Evolutionary conservation across 2,888 invertebrate species (phyloP), one percentile per base, ranked within the genome.

Genomic region (Ceriagrion tenellum): DNA sequence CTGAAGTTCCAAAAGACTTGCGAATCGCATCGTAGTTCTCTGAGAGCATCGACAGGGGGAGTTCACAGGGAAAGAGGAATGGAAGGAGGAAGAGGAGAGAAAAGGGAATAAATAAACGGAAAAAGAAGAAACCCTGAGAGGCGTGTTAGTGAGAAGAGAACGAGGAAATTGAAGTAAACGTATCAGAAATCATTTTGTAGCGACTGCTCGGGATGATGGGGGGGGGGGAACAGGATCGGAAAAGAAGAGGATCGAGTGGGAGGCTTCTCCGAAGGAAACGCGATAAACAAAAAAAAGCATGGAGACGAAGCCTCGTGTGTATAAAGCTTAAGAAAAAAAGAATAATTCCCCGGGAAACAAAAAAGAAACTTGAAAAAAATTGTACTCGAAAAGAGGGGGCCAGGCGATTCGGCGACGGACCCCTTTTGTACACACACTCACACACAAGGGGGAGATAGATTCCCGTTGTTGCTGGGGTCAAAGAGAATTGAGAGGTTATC

Each of bases 151-250:
- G 89, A 89, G 47, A 89, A 55, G 89, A n/a, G 55, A 26, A 18
- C 55, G 55, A 55, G 55, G 55, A 16, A 16, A 55, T 89, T 55
- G 89, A 89, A 89, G 89, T 26, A 89, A 55, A 55, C 55, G 89
- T 81, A 81, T 81, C 81, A 81, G 81, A 81, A 81, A 81, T 81
- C 81, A 35, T 35, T 81, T 81, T 81, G 81, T 13, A 81, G 26
- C 81, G 35, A 81, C 81, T 35, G 30, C 35, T 89, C 89, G n/a
- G n/a, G 47, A 1, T 20, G 8, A 47, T 4, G 8, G 47, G n/a
- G 47, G 89, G 35, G 35, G 6, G 89, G 47, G 16, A 81, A 35
- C 81, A 81, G 55, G n/a, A 55, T 47, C 89, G 89, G 89, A n/a
- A 89, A 55, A n/a, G 26, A n/a, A 89, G 26, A 8, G 55, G 89